A percentile compares a stretch with the other conserved stretches of the same genome.
phyloP scores from a whole-genome alignment of 2,888 invertebrate genomes.

The Trichopoda pennipes region DNA sequence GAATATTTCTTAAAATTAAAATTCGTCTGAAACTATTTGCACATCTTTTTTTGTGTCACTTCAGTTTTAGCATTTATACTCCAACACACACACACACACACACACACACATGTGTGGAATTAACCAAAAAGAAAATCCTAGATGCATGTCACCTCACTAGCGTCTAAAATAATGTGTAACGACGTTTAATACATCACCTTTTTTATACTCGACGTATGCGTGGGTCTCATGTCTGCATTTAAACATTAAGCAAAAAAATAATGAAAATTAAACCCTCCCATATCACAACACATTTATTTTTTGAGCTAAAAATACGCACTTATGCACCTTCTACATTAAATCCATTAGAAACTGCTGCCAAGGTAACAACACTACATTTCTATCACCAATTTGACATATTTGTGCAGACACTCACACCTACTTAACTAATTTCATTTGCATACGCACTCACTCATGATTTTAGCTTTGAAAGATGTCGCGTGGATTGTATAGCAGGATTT shows the following conservation, averaged over 20 bases:
- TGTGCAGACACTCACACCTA: constrained; percentile 6
- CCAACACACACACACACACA: background rate
- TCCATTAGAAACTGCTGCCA: constrained; percentile 46
- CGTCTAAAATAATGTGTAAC: constrained; percentile 34
- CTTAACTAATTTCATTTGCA: background rate
- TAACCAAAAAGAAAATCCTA: background rate
- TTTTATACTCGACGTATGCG: constrained; percentile 19
- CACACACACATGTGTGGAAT: too few relatives aligned
- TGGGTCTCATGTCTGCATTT: constrained; percentile 14
- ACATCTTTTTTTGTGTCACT: background rate
- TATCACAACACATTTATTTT: background rate
- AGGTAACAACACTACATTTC: constrained; percentile 56
- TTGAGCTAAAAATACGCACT: background rate
- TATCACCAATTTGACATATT: constrained; percentile 48
- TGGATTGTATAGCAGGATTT: constrained; percentile 20
- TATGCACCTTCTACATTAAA: constrained; percentile 34
- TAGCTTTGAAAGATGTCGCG: constrained; percentile 13
- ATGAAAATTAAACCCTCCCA: too few relatives aligned
- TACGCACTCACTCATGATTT: background rate
- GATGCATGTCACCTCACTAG: constrained; percentile 11
- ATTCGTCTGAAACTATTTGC: background rate
- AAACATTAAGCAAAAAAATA: background rate
- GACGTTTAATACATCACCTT: constrained; percentile 55
- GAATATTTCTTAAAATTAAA: background rate
- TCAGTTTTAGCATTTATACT: too few relatives aligned